Conservation (phyloP, 2,113 vertebrate genomes). For the Leptosomus discolor region DNA sequence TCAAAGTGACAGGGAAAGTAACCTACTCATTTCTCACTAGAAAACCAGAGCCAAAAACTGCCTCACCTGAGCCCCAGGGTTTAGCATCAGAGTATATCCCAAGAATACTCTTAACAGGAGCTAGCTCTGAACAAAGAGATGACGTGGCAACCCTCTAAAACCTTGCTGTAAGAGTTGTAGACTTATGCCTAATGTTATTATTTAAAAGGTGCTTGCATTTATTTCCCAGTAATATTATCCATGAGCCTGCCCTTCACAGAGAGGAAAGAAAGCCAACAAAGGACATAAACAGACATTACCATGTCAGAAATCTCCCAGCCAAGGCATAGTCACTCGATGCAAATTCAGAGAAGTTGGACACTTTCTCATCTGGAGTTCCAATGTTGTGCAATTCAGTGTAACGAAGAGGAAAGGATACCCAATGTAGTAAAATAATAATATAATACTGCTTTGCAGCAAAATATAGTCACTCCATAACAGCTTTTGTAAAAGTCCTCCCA, state of each 20-base stretch:
- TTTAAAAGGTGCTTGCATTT: not conserved
- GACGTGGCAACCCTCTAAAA: not conserved
- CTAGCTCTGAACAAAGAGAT: not conserved
- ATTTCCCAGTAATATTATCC: not conserved
- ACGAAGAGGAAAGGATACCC: not conserved
- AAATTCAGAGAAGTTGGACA: not conserved
- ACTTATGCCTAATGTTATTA: not conserved
- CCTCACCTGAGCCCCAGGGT: not conserved
- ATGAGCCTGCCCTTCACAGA: not conserved
- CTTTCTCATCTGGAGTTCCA: not conserved
- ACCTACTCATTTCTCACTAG: not conserved
- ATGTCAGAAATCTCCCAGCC: not conserved
- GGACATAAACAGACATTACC: not conserved
- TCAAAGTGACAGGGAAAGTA: not conserved
- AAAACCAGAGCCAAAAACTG: not conserved
- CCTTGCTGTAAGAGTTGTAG: not conserved
- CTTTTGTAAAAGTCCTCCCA: not conserved
- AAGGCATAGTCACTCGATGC: not conserved
- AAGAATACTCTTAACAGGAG: not conserved
- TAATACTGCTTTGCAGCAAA: not conserved
- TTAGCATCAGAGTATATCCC: not conserved
- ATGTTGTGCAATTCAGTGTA: not conserved
- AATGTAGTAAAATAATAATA: not conserved
- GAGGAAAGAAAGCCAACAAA: not conserved
- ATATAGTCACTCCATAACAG: not conserved